phyloP scores from a whole-genome alignment of 2,888 invertebrate species.

The Ichneumoninae sp. region DNA sequence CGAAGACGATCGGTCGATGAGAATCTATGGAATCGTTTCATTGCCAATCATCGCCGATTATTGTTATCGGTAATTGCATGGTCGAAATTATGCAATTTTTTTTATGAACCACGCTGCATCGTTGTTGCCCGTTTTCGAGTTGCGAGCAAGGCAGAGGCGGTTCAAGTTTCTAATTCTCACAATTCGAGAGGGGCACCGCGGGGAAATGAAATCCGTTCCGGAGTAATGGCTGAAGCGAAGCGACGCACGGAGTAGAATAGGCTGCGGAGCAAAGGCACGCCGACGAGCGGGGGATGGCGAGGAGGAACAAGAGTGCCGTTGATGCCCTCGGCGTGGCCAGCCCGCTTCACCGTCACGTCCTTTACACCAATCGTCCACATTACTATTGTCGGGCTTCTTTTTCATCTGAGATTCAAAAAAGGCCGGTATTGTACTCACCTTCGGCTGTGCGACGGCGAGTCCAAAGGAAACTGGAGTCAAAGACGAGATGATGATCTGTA shows the following conservation, averaged over 20 bases:
- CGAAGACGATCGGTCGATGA: not conserved
- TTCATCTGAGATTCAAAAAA: not conserved
- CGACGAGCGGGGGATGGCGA: constrained; percentile 40
- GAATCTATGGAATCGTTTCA: not conserved
- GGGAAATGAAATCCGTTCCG: constrained; percentile 67
- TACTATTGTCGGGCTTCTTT: not conserved
- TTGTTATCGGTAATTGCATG: not conserved
- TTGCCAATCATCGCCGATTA: not conserved
- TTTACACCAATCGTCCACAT: constrained; percentile 7
- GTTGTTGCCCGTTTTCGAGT: constrained; percentile 33
- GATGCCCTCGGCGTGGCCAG: constrained; percentile 44
- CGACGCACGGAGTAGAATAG: constrained; percentile 52
- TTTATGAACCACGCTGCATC: not conserved
- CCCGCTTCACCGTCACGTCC: constrained; percentile 5
- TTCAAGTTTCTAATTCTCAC: constrained; percentile 62
- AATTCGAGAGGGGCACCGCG: constrained; percentile 34
- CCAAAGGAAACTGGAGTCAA: not conserved
- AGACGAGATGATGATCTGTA: not conserved
- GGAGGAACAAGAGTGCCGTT: constrained; percentile 60
- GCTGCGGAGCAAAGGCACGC: constrained; percentile 39
- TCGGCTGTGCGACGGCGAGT: not conserved
- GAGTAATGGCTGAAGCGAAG: constrained; percentile 59
- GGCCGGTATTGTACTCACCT: not conserved
- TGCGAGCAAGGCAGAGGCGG: constrained; percentile 40
- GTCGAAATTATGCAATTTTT: not conserved